Conservation (phyloP, 2,888 invertebrate species). For the Microplitis manilae region DNA sequence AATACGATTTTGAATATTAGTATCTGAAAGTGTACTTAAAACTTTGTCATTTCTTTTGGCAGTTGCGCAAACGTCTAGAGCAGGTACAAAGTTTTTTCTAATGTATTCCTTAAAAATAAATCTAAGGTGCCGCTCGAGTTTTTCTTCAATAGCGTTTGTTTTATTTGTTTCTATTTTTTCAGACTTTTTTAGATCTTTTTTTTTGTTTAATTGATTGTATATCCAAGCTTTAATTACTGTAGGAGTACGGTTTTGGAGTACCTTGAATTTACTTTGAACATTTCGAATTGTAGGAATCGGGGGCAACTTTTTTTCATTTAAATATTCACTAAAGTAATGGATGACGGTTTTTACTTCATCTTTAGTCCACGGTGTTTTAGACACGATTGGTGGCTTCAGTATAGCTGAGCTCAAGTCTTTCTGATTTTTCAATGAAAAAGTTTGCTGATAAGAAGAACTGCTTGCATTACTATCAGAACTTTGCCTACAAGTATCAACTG, state of each 20-base stretch:
- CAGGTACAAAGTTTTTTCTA: slow-evolving; percentile 3
- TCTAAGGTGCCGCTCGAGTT: background rate
- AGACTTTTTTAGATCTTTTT: too few relatives aligned
- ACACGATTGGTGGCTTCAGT: background rate
- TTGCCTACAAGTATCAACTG: too few relatives aligned
- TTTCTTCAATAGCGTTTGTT: slow-evolving; percentile 11
- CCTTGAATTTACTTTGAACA: background rate
- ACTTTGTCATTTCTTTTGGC: slow-evolving; percentile 13
- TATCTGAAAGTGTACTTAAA: background rate
- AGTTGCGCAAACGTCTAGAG: slow-evolving; percentile 23
- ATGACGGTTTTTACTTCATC: slow-evolving; percentile 19
- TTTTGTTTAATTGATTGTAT: slow-evolving; percentile 18
- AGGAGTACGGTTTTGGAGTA: slow-evolving; percentile 8
- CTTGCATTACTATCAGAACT: too few relatives aligned
- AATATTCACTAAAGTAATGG: slow-evolving; percentile 14
- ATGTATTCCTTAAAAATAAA: slow-evolving; percentile 27
- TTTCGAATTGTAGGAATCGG: background rate
- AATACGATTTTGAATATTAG: too few relatives aligned
- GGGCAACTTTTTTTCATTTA: slow-evolving; percentile 16
- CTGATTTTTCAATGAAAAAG: too few relatives aligned
- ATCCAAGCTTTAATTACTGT: slow-evolving; percentile 22
- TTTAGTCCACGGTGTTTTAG: slow-evolving; percentile 20
- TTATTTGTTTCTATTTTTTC: background rate
- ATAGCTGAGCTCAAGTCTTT: too few relatives aligned
- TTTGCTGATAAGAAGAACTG: too few relatives aligned